Evolutionary conservation across 2,888 invertebrate genomes (phyloP), one percentile per base, ranked within the genome.

Genomic region (Eucera pruinosa): DNA sequence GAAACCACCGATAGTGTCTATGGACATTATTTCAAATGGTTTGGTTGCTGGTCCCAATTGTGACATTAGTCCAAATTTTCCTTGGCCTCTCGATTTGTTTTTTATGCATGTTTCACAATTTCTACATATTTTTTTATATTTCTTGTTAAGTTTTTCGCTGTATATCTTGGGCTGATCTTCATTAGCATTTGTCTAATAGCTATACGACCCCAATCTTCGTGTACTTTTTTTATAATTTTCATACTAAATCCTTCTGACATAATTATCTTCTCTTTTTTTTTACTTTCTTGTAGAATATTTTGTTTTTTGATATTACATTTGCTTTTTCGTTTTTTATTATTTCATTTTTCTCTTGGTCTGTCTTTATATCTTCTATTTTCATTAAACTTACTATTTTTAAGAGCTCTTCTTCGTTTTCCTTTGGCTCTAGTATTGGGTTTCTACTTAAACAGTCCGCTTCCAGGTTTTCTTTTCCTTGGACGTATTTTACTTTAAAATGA

Each of bases 361-460:
- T 33, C 33, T 33, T 33, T 33, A 33, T 33, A 5, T 33, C 33
- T 5, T 33, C 33, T 33, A 33, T 7, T 33, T 33, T 7, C 3
- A 33, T 33, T 33, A 33, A 33, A 7, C 7, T 33, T 5, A 33
- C 33, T 33, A 33, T 7, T 33, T 33, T 69, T n/a, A 23, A 9
- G 4, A 58, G 50, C 45, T 66, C 50, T 50, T 76, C 67, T 0
- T 62, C 30, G 18, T 18, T 13, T 25, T 48, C 20, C 1, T 1
- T 52, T 70, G 61, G 39, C 71, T 75, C 67, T 76, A 67, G 47
- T 68, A 27, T 25, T 13, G 48, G 79, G 23, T 71, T 75, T 60
- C 75, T 36, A 27, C 62, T 33, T 33, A 33, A 7, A 33, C 33
- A 33, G 7, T 33, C 33, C 33, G 7, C 33, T 33, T 33, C 33